Percentiles rank a stretch among this genome's conserved stretches.
phyloP scores from a whole-genome alignment of 2,797 vertebrate genomes.

The Dermochelys coriacea region DNA sequence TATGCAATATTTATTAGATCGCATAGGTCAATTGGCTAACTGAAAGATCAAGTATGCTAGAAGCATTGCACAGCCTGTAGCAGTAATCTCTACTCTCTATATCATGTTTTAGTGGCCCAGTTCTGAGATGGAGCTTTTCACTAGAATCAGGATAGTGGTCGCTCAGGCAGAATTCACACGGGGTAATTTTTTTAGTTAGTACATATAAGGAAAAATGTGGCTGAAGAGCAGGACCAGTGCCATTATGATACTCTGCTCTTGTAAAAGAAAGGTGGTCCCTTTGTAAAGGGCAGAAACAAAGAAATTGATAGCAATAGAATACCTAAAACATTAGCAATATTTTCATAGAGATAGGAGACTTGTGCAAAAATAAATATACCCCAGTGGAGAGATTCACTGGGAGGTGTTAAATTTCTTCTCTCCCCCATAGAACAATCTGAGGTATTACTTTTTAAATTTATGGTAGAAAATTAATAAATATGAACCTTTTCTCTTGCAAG shows the following conservation, averaged over 20 bases:
- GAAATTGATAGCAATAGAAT: background rate
- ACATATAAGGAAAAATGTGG: background rate
- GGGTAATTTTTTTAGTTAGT: rapidly evolving
- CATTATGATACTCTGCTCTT: background rate
- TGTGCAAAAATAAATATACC: background rate
- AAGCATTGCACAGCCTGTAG: background rate
- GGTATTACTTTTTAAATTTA: constrained; percentile 16
- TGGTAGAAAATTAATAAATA: background rate
- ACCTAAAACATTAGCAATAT: background rate
- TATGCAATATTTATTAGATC: constrained; percentile 23
- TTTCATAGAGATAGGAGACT: background rate
- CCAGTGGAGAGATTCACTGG: background rate
- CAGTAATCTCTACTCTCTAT: background rate
- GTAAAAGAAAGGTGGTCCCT: background rate
- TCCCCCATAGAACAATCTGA: background rate
- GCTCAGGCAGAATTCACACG: rapidly evolving
- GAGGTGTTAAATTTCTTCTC: background rate
- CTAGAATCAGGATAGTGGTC: no score
- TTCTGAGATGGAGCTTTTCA: background rate
- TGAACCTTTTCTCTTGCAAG: background rate
- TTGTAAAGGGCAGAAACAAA: background rate
- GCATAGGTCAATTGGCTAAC: background rate
- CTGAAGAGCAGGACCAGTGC: background rate
- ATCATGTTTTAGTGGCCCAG: background rate
- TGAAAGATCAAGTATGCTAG: background rate